These are phyloP conservation scores for Leptinotarsa undecemlineata DNA, from an alignment of 1,140 invertebrate species.

Conservation along the genomic window DNA sequence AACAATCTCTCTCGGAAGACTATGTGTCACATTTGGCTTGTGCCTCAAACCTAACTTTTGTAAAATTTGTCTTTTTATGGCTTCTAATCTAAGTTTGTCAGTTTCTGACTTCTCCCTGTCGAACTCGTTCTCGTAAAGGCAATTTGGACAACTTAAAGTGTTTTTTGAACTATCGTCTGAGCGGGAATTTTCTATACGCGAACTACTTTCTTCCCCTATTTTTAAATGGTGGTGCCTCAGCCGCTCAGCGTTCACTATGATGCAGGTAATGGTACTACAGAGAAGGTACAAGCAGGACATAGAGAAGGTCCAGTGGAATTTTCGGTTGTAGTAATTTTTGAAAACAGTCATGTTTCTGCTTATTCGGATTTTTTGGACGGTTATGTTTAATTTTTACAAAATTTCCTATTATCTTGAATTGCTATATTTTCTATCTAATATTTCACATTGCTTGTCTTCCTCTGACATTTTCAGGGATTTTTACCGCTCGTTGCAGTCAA, in stretches of 20 bases:
- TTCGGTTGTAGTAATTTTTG: slow-evolving; percentile 43
- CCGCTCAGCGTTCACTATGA: slow-evolving; percentile 34
- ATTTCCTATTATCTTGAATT: slow-evolving; percentile 30
- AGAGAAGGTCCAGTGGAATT: slow-evolving; percentile 36
- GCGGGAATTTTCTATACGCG: slow-evolving; percentile 40
- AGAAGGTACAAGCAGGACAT: slow-evolving; percentile 45
- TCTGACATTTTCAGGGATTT: slow-evolving; percentile 15
- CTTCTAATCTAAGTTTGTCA: slow-evolving; percentile 69
- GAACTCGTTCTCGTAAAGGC: slow-evolving; percentile 46
- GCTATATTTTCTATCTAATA: slow-evolving; percentile 30
- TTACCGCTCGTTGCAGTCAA: slow-evolving; percentile 23
- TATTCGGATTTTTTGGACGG: slow-evolving; percentile 21
- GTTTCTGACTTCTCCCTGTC: slow-evolving; percentile 52
- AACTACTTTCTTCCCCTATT: slow-evolving; percentile 5
- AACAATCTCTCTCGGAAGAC: slow-evolving; percentile 68
- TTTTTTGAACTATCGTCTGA: slow-evolving; percentile 43
- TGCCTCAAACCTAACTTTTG: slow-evolving; percentile 70
- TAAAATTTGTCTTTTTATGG: slow-evolving; percentile 77
- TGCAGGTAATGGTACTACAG: slow-evolving; percentile 41
- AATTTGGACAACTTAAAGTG: slow-evolving; percentile 49
- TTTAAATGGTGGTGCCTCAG: slow-evolving; percentile 44
- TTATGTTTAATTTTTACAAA: slow-evolving; percentile 1
- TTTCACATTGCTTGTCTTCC: slow-evolving; percentile 5
- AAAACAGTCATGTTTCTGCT: slow-evolving; percentile 41
- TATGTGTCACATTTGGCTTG: slow-evolving; percentile 72